phyloP scores from a whole-genome alignment of 2,888 invertebrate genomes.

The Oeneis ivallda region DNA sequence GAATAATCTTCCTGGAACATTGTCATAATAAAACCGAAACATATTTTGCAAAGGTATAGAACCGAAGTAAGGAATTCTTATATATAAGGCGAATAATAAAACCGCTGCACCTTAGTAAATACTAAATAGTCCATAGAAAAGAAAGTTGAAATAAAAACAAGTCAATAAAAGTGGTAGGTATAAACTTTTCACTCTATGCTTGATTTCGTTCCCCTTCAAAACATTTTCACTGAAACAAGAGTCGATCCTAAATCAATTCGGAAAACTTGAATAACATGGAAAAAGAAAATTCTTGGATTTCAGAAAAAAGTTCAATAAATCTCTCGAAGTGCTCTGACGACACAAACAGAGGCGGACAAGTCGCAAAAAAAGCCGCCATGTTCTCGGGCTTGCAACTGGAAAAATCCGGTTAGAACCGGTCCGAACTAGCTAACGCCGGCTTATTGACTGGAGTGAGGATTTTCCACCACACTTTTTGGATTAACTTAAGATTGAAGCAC shows the following conservation, averaged over 20 bases:
- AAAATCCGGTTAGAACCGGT: conserved; percentile 42
- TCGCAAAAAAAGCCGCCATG: conserved; percentile 36
- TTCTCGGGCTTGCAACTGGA: conserved; percentile 39
- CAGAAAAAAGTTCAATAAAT: conserved; percentile 34
- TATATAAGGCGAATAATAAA: too few relatives aligned
- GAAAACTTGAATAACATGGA: conserved; percentile 14
- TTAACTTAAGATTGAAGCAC: conserved; percentile 14
- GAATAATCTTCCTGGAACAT: too few relatives aligned
- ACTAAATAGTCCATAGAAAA: too few relatives aligned
- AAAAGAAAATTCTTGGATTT: conserved; percentile 21
- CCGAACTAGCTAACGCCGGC: conserved; percentile 41
- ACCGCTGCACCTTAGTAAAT: not conserved
- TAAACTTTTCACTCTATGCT: not conserved
- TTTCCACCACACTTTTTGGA: conserved; percentile 36
- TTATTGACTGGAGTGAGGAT: conserved; percentile 42
- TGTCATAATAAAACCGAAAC: not conserved
- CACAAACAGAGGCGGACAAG: conserved; percentile 34
- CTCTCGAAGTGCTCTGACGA: conserved; percentile 31
- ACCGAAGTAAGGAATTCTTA: not conserved
- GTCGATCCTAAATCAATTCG: conserved; percentile 9
- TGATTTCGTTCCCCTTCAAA: not conserved
- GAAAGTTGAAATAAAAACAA: not conserved
- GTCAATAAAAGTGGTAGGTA: not conserved
- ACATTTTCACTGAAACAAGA: conserved; percentile 4
- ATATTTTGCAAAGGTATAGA: not conserved